phyloP scores from a whole-genome alignment of 2,888 invertebrate species.

The Ecliptopera silaceata region DNA sequence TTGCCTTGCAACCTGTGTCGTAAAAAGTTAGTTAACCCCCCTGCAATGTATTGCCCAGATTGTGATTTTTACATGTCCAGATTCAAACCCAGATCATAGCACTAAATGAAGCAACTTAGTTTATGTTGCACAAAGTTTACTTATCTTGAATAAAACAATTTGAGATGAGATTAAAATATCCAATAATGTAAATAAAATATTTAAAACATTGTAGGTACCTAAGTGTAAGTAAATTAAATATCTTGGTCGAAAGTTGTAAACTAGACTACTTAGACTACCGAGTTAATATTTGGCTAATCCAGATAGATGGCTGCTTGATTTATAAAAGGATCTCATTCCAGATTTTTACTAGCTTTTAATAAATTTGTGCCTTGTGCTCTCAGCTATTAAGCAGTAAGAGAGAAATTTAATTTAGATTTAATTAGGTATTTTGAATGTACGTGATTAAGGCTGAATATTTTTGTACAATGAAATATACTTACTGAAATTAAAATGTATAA shows the following conservation, averaged over 20 bases:
- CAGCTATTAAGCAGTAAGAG: conserved; percentile 4
- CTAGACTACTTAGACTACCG: not conserved
- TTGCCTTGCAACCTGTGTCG: conserved; percentile 93
- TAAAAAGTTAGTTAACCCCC: conserved; percentile 90
- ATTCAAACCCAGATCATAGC: conserved; percentile 86
- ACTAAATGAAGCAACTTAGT: conserved; percentile 26
- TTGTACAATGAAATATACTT: conserved; percentile 26
- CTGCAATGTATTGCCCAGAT: conserved; percentile 93
- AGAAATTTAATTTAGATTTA: conserved; percentile 9
- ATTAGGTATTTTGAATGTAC: conserved; percentile 15
- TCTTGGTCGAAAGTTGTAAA: conserved; percentile 3
- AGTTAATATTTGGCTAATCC: conserved; percentile 19
- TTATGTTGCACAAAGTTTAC: conserved; percentile 10
- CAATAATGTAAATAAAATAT: conserved; percentile 24
- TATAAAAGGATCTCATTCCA: conserved; percentile 66
- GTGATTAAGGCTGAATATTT: conserved; percentile 28
- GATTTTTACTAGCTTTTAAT: conserved; percentile 45
- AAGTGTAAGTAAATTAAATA: not conserved
- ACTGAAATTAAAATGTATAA: conserved; percentile 26
- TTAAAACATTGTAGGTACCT: conserved; percentile 12
- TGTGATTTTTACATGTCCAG: conserved; percentile 96
- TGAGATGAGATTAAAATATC: conserved; percentile 9
- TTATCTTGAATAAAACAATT: not conserved
- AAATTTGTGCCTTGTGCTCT: conserved; percentile 15
- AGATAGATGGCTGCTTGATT: conserved; percentile 37